Percentiles rank a stretch among this genome's conserved stretches.
phyloP scores from a whole-genome alignment of 1,140 invertebrate species.

The Globodera rostochiensis region DNA sequence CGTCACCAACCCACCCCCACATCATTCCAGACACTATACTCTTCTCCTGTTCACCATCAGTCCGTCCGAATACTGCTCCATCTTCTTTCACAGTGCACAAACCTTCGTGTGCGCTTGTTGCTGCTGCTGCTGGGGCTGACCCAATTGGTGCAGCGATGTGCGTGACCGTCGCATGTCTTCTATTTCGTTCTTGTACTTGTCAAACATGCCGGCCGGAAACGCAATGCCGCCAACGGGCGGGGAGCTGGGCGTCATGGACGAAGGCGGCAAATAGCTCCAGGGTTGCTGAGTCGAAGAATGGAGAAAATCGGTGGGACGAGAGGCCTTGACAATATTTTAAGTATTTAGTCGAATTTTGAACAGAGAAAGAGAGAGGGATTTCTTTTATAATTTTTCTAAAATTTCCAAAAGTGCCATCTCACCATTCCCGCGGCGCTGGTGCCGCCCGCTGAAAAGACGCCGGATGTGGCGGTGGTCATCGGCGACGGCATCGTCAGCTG shows the following conservation, averaged over 20 bases:
- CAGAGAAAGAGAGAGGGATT: no score
- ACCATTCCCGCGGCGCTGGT: slow-evolving; percentile 4
- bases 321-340: not conserved
- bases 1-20: not conserved
- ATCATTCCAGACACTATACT: not conserved
- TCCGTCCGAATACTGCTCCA: not conserved
- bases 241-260: slow-evolving; percentile 30
- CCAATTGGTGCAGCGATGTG: slow-evolving; percentile 57
- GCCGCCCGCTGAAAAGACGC: slow-evolving; percentile 26
- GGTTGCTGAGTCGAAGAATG: slow-evolving; percentile 18
- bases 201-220: slow-evolving; percentile 63
- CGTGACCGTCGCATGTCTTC: slow-evolving; percentile 59
- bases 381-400: no score
- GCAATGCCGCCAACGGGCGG: slow-evolving; percentile 54
- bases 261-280: slow-evolving; percentile 22
- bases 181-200: slow-evolving; percentile 62
- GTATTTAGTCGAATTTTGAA: no score
- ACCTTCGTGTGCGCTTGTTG: slow-evolving; percentile 59
- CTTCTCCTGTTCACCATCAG: not conserved
- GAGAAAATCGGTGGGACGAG: slow-evolving; percentile 12
- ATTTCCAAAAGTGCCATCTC: slow-evolving; percentile 1
- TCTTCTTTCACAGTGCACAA: slow-evolving; percentile 54
- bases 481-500: slow-evolving; percentile 12
- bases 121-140: slow-evolving; percentile 1
- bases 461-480: slow-evolving; percentile 40